Evolutionary conservation across 2,888 invertebrate genomes (phyloP).

Genomic region (Agonopterix alstromeriana): DNA sequence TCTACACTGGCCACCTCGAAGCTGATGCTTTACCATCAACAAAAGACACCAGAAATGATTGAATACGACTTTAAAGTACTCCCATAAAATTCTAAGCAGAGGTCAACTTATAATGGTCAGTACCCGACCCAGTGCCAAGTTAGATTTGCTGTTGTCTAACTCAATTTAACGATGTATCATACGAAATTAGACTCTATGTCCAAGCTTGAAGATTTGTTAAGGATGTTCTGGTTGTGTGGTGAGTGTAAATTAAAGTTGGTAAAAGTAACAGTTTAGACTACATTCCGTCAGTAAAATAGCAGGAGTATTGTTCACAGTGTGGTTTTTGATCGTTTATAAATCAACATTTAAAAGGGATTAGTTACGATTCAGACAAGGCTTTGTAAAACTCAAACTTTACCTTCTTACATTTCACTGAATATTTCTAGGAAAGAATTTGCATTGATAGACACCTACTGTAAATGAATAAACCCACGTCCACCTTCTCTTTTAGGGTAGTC

Average conservation of each 20-base stretch:
- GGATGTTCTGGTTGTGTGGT: slow-evolving; percentile 4
- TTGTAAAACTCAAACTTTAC: too few species aligned
- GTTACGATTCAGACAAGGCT: neutral
- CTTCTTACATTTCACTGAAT: too few species aligned
- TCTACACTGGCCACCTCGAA: slow-evolving; percentile 63
- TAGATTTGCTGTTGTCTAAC: slow-evolving; percentile 27
- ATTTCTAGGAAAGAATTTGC: too few species aligned
- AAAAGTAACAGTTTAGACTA: slow-evolving; percentile 50
- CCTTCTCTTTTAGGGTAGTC: too few species aligned
- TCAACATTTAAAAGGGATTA: neutral
- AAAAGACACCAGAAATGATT: slow-evolving; percentile 10
- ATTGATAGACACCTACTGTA: too few species aligned
- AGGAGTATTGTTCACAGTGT: slow-evolving; percentile 40
- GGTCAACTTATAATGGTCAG: slow-evolving; percentile 23
- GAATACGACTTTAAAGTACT: neutral
- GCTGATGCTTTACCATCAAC: slow-evolving; percentile 30
- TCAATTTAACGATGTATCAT: slow-evolving; percentile 19
- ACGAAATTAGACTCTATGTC: neutral
- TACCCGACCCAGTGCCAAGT: slow-evolving; percentile 32
- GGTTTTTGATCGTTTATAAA: slow-evolving; percentile 17
- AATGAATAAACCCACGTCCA: too few species aligned
- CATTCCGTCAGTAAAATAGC: slow-evolving; percentile 51
- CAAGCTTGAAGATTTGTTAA: slow-evolving; percentile 4
- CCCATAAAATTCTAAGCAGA: slow-evolving; percentile 20
- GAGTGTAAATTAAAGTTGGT: slow-evolving; percentile 12